Percentiles rank a stretch among this genome's conserved stretches.
Evolutionary conservation across 35 echinoderm and acorn worm species (phyloP).

Genomic region (Holothuria glaberrima): DNA sequence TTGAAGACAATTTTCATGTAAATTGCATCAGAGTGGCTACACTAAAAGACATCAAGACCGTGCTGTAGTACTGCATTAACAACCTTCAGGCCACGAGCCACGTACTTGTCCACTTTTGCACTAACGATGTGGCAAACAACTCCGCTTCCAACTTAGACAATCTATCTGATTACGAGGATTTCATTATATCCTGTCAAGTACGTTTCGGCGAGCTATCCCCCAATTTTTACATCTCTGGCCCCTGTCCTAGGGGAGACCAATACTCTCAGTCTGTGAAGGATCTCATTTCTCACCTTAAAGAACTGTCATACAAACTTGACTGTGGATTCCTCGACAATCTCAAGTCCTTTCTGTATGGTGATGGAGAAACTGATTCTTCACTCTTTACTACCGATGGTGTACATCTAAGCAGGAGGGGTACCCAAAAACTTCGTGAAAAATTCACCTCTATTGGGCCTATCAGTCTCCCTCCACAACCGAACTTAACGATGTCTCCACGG

Average conservation of each 20-base stretch:
- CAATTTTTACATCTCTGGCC: conserved; percentile 1
- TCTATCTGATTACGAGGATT: conserved; percentile 12
- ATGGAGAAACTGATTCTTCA: conserved; percentile 15
- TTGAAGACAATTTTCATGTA: neutral
- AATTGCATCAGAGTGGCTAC: conserved; percentile 17
- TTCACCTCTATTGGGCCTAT: neutral
- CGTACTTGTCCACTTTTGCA: neutral
- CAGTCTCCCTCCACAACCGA: neutral
- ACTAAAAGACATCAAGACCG: conserved; percentile 2
- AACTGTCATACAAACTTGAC: neutral
- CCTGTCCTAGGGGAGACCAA: conserved; percentile 12
- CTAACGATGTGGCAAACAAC: conserved; percentile 10
- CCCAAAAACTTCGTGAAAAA: conserved; percentile 2
- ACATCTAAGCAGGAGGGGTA: conserved; percentile 7
- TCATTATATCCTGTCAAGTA: neutral
- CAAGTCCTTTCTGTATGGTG: neutral
- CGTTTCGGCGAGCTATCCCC: conserved; percentile 10
- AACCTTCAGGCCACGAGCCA: conserved; percentile 17
- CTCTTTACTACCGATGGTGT: conserved; percentile 4
- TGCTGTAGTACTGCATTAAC: neutral
- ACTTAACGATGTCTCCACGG: neutral
- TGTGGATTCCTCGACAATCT: conserved; percentile 15
- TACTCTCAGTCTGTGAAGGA: conserved; percentile 10
- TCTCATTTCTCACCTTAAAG: neutral
- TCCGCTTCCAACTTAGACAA: neutral